Evolutionary conservation across 1,140 invertebrate genomes (phyloP).

Genomic region (Tribolium madens): DNA sequence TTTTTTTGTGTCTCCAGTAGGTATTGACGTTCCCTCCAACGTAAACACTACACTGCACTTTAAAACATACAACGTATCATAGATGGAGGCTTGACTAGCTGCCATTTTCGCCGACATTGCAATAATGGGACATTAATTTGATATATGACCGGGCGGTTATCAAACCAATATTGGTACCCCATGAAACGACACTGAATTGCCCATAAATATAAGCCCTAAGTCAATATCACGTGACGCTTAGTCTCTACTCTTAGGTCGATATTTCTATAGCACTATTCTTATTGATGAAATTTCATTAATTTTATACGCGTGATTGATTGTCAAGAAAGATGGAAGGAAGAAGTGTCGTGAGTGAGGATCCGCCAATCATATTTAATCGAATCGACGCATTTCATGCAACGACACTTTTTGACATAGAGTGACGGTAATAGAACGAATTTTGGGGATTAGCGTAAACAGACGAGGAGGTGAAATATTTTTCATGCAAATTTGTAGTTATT

Average conservation of each 20-base stretch:
- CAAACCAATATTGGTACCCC: conserved; percentile 64
- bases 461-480: too few species aligned
- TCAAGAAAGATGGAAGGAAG: conserved; percentile 31
- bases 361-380: conserved; percentile 37
- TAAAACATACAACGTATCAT: conserved; percentile 34
- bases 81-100: conserved; percentile 43
- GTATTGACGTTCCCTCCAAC: too few species aligned
- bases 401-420: conserved; percentile 1
- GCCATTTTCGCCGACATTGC: conserved; percentile 62
- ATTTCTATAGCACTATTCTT: conserved; percentile 31
- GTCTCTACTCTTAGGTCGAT: conserved; percentile 29
- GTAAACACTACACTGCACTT: conserved; percentile 1
- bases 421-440: conserved; percentile 9
- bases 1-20: too few species aligned
- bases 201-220: conserved; percentile 64
- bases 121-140: conserved; percentile 65
- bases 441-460: too few species aligned
- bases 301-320: conserved; percentile 37
- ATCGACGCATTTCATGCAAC: not conserved
- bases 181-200: conserved; percentile 64
- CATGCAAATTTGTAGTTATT: too few species aligned
- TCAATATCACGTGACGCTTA: conserved; percentile 59
- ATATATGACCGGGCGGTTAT: conserved; percentile 64
- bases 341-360: conserved; percentile 31
- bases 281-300: conserved; percentile 39